phyloP scores from a whole-genome alignment of 1,140 invertebrate species.

The Calycopis cecrops region DNA sequence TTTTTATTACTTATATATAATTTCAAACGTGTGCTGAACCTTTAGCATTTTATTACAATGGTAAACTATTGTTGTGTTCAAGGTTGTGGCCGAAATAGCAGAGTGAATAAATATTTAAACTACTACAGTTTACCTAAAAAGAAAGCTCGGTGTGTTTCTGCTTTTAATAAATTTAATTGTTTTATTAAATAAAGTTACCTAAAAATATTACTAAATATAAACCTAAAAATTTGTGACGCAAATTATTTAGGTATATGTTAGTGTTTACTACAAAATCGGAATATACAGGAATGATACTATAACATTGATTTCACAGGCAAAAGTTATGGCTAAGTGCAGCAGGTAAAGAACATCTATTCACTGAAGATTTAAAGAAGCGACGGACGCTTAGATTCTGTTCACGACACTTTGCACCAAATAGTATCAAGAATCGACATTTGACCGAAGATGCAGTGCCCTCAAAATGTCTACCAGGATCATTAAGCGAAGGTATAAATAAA shows the following conservation, averaged over 20 bases:
- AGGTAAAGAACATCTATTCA: conserved; percentile 43
- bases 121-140: conserved; percentile 55
- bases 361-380: conserved; percentile 33
- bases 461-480: conserved; percentile 38
- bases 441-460: conserved; percentile 50
- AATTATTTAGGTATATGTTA: no score
- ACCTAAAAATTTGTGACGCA: no score
- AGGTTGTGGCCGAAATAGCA: conserved; percentile 51
- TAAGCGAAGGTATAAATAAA: conserved; percentile 19
- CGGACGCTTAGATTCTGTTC: conserved; percentile 50
- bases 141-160: conserved; percentile 36
- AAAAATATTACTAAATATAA: background rate
- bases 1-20: no score
- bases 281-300: background rate
- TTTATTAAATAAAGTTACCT: conserved; percentile 8
- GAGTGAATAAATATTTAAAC: conserved; percentile 47
- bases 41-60: conserved; percentile 26
- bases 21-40: no score
- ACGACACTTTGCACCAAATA: conserved; percentile 43
- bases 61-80: conserved; percentile 61
- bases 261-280: background rate
- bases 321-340: conserved; percentile 51
- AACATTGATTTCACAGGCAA: conserved; percentile 34
- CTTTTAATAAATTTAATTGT: conserved; percentile 15
- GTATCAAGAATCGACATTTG: conserved; percentile 48